phyloP scores from a whole-genome alignment of 2,797 vertebrate genomes.

The Alfaro cultratus region DNA sequence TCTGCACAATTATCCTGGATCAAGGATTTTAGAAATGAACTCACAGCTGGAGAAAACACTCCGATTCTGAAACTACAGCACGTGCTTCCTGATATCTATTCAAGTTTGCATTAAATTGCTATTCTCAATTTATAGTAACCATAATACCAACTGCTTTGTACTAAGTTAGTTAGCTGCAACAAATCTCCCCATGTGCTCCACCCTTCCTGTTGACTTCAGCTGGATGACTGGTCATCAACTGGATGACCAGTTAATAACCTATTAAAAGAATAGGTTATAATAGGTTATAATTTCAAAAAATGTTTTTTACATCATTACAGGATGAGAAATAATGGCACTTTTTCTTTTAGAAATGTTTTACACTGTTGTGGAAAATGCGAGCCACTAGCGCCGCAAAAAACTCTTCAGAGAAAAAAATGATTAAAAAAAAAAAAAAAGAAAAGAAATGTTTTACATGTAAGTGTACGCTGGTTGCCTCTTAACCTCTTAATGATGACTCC shows the following conservation, averaged over 20 bases:
- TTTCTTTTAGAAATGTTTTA: slow-evolving; percentile 15
- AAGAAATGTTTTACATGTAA: slow-evolving; percentile 12
- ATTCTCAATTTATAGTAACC: slow-evolving; percentile 38
- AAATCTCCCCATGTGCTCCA: slow-evolving; percentile 22
- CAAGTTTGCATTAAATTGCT: slow-evolving; percentile 47
- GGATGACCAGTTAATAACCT: not conserved
- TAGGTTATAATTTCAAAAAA: slow-evolving; percentile 1
- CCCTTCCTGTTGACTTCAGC: not conserved
- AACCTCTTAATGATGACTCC: slow-evolving; percentile 13
- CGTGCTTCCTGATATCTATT: slow-evolving; percentile 29
- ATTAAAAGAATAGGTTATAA: slow-evolving; percentile 1
- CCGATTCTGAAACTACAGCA: slow-evolving; percentile 16
- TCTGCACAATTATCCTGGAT: slow-evolving; percentile 38
- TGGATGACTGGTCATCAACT: not conserved
- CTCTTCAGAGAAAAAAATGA: no score
- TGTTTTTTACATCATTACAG: not conserved
- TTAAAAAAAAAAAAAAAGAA: no score
- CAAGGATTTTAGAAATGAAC: slow-evolving; percentile 10
- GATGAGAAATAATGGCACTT: slow-evolving; percentile 7
- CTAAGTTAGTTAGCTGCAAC: slow-evolving; percentile 34
- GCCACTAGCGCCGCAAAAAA: no score
- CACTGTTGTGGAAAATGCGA: no score
- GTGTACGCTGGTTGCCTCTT: slow-evolving; percentile 30
- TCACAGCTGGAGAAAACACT: slow-evolving; percentile 14
- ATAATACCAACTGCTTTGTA: slow-evolving; percentile 38